These are phyloP conservation scores for Oreochromis tanganicae DNA, from an alignment of 2,113 vertebrate species.

Conservation along the genomic window DNA sequence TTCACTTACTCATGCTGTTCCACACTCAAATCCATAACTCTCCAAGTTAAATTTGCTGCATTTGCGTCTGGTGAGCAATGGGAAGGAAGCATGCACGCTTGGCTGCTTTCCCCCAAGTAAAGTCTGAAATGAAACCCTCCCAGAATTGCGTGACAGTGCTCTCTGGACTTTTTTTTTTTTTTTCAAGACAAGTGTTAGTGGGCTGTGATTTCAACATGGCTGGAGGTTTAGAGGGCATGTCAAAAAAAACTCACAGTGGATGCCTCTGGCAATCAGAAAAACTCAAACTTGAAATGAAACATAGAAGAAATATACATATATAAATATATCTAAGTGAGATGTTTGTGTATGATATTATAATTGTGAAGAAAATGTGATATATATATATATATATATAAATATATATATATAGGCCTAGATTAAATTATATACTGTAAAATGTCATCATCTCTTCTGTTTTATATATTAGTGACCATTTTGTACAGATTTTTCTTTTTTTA, in stretches of 20 bases:
- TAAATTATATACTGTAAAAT: slow-evolving; percentile 69
- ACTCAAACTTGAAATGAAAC: slow-evolving; percentile 63
- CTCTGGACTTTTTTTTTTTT: background rate
- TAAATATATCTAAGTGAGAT: slow-evolving; percentile 70
- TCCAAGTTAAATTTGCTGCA: slow-evolving; percentile 37
- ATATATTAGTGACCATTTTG: slow-evolving; percentile 74
- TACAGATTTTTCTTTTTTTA: slow-evolving; percentile 72
- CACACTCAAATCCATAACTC: slow-evolving; percentile 40
- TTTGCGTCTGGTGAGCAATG: slow-evolving; percentile 31
- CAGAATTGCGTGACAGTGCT: slow-evolving; percentile 17
- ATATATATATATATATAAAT: slow-evolving; percentile 70
- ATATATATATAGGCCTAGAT: slow-evolving; percentile 70
- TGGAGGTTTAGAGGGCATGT: slow-evolving; percentile 18
- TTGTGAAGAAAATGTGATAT: slow-evolving; percentile 71
- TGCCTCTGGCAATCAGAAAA: slow-evolving; percentile 57
- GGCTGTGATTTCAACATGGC: slow-evolving; percentile 46
- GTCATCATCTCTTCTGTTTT: slow-evolving; percentile 71
- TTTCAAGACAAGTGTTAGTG: slow-evolving; percentile 24
- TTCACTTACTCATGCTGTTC: slow-evolving; percentile 49
- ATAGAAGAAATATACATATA: slow-evolving; percentile 59
- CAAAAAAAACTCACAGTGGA: slow-evolving; percentile 12
- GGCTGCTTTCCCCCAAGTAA: slow-evolving; percentile 4
- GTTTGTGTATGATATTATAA: slow-evolving; percentile 74
- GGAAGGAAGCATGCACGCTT: slow-evolving; percentile 36
- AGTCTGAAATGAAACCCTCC: slow-evolving; percentile 21